Evolutionary conservation across 1,140 invertebrate genomes (phyloP).

Genomic region (Drosophila kepulauana): DNA sequence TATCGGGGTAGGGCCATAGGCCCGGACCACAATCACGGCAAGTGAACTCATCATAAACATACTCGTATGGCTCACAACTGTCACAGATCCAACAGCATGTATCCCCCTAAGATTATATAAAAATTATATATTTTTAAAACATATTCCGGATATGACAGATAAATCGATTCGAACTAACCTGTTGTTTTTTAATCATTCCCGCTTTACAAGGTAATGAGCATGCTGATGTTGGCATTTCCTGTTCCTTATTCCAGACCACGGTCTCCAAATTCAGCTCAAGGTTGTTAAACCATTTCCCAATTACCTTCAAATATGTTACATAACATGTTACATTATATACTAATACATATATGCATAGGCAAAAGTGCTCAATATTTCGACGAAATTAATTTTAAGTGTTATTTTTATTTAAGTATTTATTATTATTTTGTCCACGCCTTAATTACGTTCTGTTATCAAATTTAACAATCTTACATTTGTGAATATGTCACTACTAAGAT

Average conservation of each 20-base stretch:
- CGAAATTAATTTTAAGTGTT: too few relatives aligned
- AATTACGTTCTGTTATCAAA: too few relatives aligned
- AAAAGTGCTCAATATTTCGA: too few relatives aligned
- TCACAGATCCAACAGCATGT: conserved; percentile 93
- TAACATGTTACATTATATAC: too few relatives aligned
- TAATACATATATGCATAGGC: too few relatives aligned
- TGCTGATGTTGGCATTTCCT: conserved; percentile 87
- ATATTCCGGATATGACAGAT: background rate
- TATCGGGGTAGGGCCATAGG: conserved; percentile 87
- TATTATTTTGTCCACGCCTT: too few relatives aligned
- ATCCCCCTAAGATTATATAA: conserved; percentile 85
- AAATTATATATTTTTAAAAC: background rate
- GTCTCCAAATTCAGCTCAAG: conserved; percentile 87
- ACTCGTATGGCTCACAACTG: conserved; percentile 89
- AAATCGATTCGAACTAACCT: conserved; percentile 79
- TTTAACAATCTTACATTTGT: too few relatives aligned
- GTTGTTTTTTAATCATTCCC: conserved; percentile 91
- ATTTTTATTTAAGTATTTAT: too few relatives aligned
- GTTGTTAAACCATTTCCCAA: conserved; percentile 88
- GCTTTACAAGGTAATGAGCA: conserved; percentile 89
- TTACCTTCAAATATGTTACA: conserved; percentile 85
- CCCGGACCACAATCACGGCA: conserved; percentile 89
- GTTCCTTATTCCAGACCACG: conserved; percentile 87
- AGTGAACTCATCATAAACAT: conserved; percentile 89
- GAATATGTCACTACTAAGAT: too few relatives aligned